Conservation (phyloP, 2,797 vertebrate species). For the Lutra lutra region DNA sequence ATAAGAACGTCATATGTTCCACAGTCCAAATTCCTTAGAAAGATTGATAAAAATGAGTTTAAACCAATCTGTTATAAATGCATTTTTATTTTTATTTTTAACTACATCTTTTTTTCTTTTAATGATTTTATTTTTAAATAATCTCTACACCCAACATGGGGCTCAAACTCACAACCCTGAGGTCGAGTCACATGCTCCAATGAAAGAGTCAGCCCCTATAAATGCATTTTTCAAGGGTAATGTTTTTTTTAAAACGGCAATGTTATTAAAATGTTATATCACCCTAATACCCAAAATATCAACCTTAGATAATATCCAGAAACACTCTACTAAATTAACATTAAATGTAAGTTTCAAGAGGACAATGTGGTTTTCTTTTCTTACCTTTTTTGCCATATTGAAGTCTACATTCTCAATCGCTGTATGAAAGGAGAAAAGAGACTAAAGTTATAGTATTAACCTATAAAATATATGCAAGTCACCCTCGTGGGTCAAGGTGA, state of each 20-base stretch:
- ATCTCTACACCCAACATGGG: not conserved
- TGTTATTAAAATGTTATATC: not conserved
- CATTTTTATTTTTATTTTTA: not conserved
- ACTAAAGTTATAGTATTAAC: not conserved
- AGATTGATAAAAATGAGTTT: not conserved
- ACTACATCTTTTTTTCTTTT: not conserved
- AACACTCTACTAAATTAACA: not conserved
- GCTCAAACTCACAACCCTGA: not conserved
- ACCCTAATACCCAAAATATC: not conserved
- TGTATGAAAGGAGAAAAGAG: constrained; percentile 75
- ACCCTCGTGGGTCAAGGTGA: not conserved
- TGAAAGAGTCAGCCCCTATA: not conserved
- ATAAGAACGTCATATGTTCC: not conserved
- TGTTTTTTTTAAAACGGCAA: not conserved
- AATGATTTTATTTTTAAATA: not conserved
- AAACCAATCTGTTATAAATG: constrained; percentile 1
- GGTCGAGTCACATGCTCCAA: not conserved
- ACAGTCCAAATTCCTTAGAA: not conserved
- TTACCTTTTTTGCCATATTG: constrained; percentile 90
- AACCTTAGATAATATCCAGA: not conserved
- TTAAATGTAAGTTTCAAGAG: constrained; percentile 18
- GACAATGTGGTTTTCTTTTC: constrained; percentile 32
- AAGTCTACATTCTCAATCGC: constrained; percentile 92
- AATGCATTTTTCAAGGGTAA: not conserved
- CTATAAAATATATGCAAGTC: not conserved